Base-by-base conservation (phyloP, 2,888 invertebrate species). In the Punctoribates punctum region DNA sequence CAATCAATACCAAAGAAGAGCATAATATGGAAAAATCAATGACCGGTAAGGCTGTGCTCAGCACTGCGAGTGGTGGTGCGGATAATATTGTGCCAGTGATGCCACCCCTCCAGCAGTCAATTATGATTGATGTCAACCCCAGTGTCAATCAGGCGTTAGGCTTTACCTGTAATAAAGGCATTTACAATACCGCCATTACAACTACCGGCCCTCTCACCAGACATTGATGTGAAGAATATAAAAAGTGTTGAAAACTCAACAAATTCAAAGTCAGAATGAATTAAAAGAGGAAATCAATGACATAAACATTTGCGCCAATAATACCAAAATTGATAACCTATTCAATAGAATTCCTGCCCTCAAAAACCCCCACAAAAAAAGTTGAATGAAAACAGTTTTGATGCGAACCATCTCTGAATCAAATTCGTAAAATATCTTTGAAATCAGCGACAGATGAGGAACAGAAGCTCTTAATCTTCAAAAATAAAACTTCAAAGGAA, bases 121-220 rank as follows among this genome's bases (percentile, higher is more conserved):
- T 62, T 27, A 62, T 62, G 62, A 62, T 62, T 34, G 62, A 62
- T 62, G 62, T 62, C 62, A 62, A 62, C 8, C 62, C 6, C 34
- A 17, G 29, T 62, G 62, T 17, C 62, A 27, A 54, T 54, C 54
- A 54, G 54, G 2, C 1, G 4, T 54, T 23, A 54, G 23, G n/a
- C n/a, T n/a, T n/a, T n/a, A n/a, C n/a, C n/a, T n/a, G n/a, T n/a
- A n/a, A 46, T 46, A 46, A 46, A 46, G 46, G 15, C 46, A 46
- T 11, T 46, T 15, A 62, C 17, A 3, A 29, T 5, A 29, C 29
- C 17, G 5, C 62, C 1, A 13, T 8, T 62, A 34, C 13, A 27
- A 62, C 29, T 62, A 13, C 62, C 29, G 15, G 29, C 29, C 20
- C 54, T 3, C n/a, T 48, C 54, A 54, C 3, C 9, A 17, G 48